Percentiles rank a stretch among this genome's conserved stretches.
Conservation (phyloP, 2,888 invertebrate genomes). For the Hypena proboscidalis region DNA sequence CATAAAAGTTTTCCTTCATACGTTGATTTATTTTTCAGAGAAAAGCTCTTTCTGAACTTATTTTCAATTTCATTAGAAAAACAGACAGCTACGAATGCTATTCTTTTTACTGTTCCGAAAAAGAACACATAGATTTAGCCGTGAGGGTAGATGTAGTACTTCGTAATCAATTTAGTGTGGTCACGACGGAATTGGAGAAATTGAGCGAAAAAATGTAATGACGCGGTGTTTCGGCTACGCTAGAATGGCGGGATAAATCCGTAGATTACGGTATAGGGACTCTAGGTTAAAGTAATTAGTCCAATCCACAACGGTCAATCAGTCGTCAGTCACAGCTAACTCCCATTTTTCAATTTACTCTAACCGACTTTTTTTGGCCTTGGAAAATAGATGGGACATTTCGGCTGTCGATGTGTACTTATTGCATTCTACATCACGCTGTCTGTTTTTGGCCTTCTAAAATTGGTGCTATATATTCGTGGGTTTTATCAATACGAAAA, state of each 20-base stretch:
- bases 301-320: slow-evolving; percentile 10
- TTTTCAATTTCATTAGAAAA: slow-evolving; percentile 15
- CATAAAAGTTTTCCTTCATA: slow-evolving; percentile 17
- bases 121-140: slow-evolving; percentile 41
- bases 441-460: no score
- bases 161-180: slow-evolving; percentile 51
- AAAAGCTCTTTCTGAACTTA: slow-evolving; percentile 4
- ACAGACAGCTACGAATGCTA: slow-evolving; percentile 16
- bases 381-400: slow-evolving; percentile 15
- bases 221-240: slow-evolving; percentile 34
- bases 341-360: slow-evolving; percentile 24
- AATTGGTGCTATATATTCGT: no score
- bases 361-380: slow-evolving; percentile 2
- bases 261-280: slow-evolving; percentile 30
- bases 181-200: slow-evolving; percentile 43
- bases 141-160: slow-evolving; percentile 38
- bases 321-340: slow-evolving; percentile 15
- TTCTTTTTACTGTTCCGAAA: slow-evolving; percentile 27
- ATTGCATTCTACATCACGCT: no score
- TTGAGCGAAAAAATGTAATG: slow-evolving; percentile 55
- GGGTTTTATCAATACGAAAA: no score
- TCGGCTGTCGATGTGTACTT: no score
- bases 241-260: slow-evolving; percentile 41
- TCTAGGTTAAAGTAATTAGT: slow-evolving; percentile 32
- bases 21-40: slow-evolving; percentile 4